Evolutionary conservation across 2,113 vertebrate genomes (phyloP).

Genomic region (Antennarius striatus): DNA sequence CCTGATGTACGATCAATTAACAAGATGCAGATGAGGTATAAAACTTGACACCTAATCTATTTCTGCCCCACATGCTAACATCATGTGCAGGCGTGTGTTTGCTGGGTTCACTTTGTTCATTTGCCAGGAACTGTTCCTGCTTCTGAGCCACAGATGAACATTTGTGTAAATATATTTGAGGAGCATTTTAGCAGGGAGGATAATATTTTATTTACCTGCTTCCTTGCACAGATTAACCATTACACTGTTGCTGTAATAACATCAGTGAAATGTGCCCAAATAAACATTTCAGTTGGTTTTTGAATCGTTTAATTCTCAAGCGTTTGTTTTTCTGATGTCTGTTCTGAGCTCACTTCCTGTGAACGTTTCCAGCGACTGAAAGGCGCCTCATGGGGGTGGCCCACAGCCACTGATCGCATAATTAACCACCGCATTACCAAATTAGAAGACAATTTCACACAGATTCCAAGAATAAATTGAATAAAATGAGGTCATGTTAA

Average conservation of each 20-base stretch:
- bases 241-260: conserved; percentile 1
- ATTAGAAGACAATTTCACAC: conserved; percentile 49
- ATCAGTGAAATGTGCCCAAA: not conserved
- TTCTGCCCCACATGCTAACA: too few relatives aligned
- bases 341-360: conserved; percentile 12
- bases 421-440: conserved; percentile 42
- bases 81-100: not conserved
- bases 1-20: too few relatives aligned
- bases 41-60: too few relatives aligned
- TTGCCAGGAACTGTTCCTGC: not conserved
- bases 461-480: conserved; percentile 35
- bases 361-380: conserved; percentile 10
- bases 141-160: conserved; percentile 10
- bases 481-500: conserved; percentile 36
- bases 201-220: not conserved
- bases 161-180: not conserved
- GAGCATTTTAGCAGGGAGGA: not conserved
- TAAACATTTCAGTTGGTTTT: conserved; percentile 8
- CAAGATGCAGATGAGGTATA: too few relatives aligned
- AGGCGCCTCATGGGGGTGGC: conserved; percentile 16
- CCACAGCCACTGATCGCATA: conserved; percentile 38
- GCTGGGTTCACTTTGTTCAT: conserved; percentile 1
- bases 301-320: too few relatives aligned
- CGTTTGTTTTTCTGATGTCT: not conserved
- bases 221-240: conserved; percentile 5